A percentile compares a stretch with the other conserved stretches of the same genome.
phyloP scores from a whole-genome alignment of 2,888 invertebrate genomes.

The Nomada fucata region DNA sequence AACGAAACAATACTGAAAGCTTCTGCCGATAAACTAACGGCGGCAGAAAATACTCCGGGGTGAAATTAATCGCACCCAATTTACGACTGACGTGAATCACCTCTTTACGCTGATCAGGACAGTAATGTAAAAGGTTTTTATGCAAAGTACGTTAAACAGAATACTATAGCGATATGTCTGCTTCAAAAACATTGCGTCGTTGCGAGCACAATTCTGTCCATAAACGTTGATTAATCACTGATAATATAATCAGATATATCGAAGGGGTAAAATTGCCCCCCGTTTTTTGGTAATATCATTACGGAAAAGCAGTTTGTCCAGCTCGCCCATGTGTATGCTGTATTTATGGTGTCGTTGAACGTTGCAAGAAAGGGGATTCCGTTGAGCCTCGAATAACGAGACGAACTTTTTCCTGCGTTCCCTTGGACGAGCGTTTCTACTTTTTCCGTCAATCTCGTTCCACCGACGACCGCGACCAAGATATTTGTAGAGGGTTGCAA shows the following conservation, averaged over 20 bases:
- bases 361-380: conserved; percentile 67
- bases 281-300: conserved; percentile 45
- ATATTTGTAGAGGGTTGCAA: conserved; percentile 54
- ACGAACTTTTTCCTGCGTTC: conserved; percentile 63
- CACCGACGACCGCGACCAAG: conserved; percentile 34
- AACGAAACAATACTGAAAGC: background rate
- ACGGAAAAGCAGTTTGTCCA: conserved; percentile 59
- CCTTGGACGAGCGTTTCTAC: conserved; percentile 27
- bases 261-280: background rate
- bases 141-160: background rate
- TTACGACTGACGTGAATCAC: background rate
- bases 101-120: background rate
- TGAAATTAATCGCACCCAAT: background rate
- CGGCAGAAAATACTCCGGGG: background rate
- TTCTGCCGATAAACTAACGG: background rate
- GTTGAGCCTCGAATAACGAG: conserved; percentile 74
- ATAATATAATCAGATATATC: conserved; percentile 23
- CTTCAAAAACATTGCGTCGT: background rate
- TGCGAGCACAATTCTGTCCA: background rate
- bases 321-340: conserved; percentile 44
- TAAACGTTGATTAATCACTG: conserved; percentile 13
- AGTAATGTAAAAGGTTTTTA: background rate
- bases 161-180: too few species aligned
- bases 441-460: conserved; percentile 32
- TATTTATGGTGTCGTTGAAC: conserved; percentile 45